These are phyloP conservation scores for Epinephelus fuscoguttatus DNA, from an alignment of 2,113 vertebrate genomes.

Conservation along the genomic window DNA sequence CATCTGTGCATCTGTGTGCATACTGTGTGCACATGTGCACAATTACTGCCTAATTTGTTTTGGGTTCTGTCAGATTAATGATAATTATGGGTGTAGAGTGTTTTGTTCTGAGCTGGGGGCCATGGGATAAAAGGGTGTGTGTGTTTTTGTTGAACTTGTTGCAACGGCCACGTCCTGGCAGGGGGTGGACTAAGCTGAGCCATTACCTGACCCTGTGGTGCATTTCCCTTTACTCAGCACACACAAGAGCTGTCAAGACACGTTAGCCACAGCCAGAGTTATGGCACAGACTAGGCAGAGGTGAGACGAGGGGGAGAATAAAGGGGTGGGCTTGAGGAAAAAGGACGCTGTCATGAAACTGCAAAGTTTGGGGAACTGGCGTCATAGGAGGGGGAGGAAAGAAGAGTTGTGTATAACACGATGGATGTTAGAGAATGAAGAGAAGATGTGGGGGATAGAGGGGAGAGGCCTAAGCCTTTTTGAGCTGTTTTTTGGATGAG, in stretches of 20 bases:
- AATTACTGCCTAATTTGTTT: slow-evolving; percentile 68
- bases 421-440: slow-evolving; percentile 32
- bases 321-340: slow-evolving; percentile 10
- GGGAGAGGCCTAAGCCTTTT: slow-evolving; percentile 3
- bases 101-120: slow-evolving; percentile 62
- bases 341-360: slow-evolving; percentile 18
- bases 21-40: slow-evolving; percentile 42
- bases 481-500: slow-evolving; percentile 25
- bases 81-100: slow-evolving; percentile 45
- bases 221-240: slow-evolving; percentile 60
- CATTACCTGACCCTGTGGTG: slow-evolving; percentile 71
- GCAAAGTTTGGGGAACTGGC: slow-evolving; percentile 13
- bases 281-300: slow-evolving; percentile 65
- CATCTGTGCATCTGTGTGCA: slow-evolving; percentile 16
- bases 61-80: slow-evolving; percentile 71
- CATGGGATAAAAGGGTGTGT: slow-evolving; percentile 67
- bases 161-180: slow-evolving; percentile 66
- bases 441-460: slow-evolving; percentile 13
- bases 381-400: not conserved
- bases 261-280: slow-evolving; percentile 71
- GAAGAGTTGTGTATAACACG: not conserved
- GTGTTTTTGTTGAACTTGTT: slow-evolving; percentile 78
- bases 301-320: slow-evolving; percentile 52
- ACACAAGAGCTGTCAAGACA: slow-evolving; percentile 76
- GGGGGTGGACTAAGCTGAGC: slow-evolving; percentile 64